Conservation (phyloP, 2,888 invertebrate species). For the Melinaea menophilus region DNA sequence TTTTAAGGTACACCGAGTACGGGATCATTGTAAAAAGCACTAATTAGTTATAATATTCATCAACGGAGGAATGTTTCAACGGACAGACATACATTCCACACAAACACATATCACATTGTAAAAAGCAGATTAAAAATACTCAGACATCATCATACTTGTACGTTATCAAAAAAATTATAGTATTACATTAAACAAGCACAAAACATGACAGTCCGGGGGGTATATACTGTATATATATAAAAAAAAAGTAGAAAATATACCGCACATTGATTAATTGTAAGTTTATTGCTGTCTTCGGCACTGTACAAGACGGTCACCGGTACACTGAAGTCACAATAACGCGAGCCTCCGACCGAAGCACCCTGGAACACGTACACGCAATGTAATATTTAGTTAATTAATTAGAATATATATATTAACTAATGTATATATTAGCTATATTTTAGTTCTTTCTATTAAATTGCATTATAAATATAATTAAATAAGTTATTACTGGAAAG, state of each 20-base stretch:
- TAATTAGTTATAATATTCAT: slow-evolving; percentile 19
- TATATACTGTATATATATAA: slow-evolving; percentile 20
- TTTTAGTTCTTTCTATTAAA: too few species aligned
- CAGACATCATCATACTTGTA: slow-evolving; percentile 17
- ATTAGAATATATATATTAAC: too few species aligned
- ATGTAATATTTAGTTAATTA: too few species aligned
- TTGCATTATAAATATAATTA: too few species aligned
- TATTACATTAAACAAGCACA: slow-evolving; percentile 12
- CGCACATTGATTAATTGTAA: slow-evolving; percentile 13
- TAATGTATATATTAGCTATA: too few species aligned
- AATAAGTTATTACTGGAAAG: too few species aligned
- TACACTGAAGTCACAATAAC: slow-evolving; percentile 41
- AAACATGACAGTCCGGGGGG: slow-evolving; percentile 5
- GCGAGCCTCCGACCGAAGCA: background rate
- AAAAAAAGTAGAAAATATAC: slow-evolving; percentile 25
- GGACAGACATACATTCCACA: slow-evolving; percentile 7
- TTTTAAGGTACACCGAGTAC: slow-evolving; percentile 10
- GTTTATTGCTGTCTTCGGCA: slow-evolving; percentile 37
- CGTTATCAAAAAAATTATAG: slow-evolving; percentile 5
- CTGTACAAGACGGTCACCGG: slow-evolving; percentile 51
- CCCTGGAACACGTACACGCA: too few species aligned
- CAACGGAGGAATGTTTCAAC: slow-evolving; percentile 22
- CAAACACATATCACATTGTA: slow-evolving; percentile 12
- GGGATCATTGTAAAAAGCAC: slow-evolving; percentile 21
- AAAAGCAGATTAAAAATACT: slow-evolving; percentile 11